Conservation (phyloP, 2,888 invertebrate genomes). For the Epirrhoe alternata region DNA sequence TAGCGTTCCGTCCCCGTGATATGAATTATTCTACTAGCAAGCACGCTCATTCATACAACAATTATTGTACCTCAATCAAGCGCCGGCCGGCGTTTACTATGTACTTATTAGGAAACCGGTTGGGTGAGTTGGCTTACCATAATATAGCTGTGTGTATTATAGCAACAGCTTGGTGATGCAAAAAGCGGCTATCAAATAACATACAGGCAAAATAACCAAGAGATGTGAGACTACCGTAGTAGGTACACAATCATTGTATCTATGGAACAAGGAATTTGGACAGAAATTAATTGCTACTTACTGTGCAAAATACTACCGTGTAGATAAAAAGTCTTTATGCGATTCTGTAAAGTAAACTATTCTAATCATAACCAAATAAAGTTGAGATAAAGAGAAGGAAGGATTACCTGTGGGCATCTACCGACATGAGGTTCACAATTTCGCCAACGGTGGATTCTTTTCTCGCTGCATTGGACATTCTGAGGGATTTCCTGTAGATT, state of each 20-base stretch:
- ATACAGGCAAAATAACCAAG: constrained; percentile 12
- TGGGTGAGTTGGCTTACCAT: constrained; percentile 30
- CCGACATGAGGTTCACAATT: constrained; percentile 96
- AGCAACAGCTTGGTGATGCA: constrained; percentile 24
- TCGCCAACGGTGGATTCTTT: constrained; percentile 95
- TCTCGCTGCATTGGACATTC: constrained; percentile 91
- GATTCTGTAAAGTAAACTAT: background rate
- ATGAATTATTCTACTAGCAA: constrained; percentile 13
- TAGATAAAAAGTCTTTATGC: constrained; percentile 6
- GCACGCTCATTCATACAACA: constrained; percentile 18
- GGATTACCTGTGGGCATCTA: constrained; percentile 91
- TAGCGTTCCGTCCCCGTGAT: background rate
- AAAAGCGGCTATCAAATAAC: constrained; percentile 26
- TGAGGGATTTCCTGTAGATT: constrained; percentile 94
- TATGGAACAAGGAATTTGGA: background rate
- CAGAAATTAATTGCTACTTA: background rate
- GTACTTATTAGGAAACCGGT: constrained; percentile 41
- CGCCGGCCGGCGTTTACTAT: constrained; percentile 26
- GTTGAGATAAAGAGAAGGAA: constrained; percentile 14
- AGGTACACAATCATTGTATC: background rate
- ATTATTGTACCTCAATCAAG: constrained; percentile 18
- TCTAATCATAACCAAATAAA: constrained; percentile 13
- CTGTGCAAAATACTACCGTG: constrained; percentile 1
- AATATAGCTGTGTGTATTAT: constrained; percentile 25
- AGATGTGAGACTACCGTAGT: background rate